Base-by-base conservation (phyloP, 2,888 invertebrate genomes). In the Meteorus colon region DNA sequence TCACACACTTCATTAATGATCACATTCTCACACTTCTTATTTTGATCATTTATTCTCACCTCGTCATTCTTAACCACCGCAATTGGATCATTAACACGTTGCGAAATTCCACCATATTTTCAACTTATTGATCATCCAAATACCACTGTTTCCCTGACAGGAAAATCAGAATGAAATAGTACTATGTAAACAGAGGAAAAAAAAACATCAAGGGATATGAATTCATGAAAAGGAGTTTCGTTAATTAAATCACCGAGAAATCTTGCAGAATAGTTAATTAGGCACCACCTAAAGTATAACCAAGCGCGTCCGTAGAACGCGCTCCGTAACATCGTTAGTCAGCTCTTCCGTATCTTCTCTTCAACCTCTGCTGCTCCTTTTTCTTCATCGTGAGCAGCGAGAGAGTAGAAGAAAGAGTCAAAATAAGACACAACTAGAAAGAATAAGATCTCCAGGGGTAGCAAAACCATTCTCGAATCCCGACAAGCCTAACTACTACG, bases 261-360 rank as follows among this genome's bases (percentile, higher is more conserved):
- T 86, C 84, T 84, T 81, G 85, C 81, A 84, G 86, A 86, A 88
- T 87, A 87, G 87, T 87, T 86, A 87, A 87, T 87, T 84, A 84
- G 86, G 85, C 83, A 84, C 83, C 82, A 84, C 78, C 82, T 84
- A 83, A 86, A 86, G 84, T 86, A 84, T 85, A 24, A 84, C 83
- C 81, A 79, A 81, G 83, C 85, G 86, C 86, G 84, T 86, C 84
- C 82, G 83, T 81, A 84, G 82, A 83, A 65, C 71, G 71, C 83
- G 86, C 41, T 10, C 41, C 85, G 85, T 86, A 86, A 86, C 82
- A 81, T 83, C 83, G 84, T 86, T 86, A 86, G 83, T 63, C 79
- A 77, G 70, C 67, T 62, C 66, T 55, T 65, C 83, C 80, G 81
- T 81, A 80, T 81, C 80, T 48, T 16, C 81, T 80, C 82, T 82